phyloP scores from a whole-genome alignment of 2,888 invertebrate genomes.

The Dasysyrphus albostriatus region DNA sequence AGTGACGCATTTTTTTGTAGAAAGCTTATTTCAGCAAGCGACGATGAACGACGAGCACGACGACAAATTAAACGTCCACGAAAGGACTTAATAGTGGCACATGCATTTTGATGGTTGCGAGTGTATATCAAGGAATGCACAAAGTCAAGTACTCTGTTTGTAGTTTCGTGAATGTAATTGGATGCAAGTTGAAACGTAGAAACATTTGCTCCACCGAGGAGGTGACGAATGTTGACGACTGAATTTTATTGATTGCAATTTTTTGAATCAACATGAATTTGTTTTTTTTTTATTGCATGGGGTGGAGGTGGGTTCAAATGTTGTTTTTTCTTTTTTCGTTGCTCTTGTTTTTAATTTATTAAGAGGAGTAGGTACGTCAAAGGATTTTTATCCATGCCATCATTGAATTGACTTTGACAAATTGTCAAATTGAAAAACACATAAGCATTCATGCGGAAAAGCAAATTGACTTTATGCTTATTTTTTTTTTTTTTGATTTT shows the following conservation, averaged over 20 bases:
- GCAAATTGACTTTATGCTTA: conserved; percentile 3
- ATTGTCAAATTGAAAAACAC: conserved; percentile 26
- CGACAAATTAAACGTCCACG: background rate
- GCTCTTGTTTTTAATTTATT: background rate
- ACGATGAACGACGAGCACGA: background rate
- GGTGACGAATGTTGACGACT: conserved; percentile 14
- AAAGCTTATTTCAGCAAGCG: background rate
- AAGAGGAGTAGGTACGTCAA: background rate
- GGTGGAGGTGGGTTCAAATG: background rate
- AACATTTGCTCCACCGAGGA: background rate
- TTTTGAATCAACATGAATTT: conserved; percentile 12
- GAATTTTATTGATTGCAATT: conserved; percentile 20
- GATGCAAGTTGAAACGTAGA: background rate
- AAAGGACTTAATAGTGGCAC: conserved; percentile 10
- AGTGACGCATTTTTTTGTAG: conserved; percentile 21
- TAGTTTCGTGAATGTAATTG: conserved; percentile 9
- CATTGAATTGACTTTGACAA: conserved; percentile 14
- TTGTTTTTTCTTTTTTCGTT: background rate
- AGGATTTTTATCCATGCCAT: conserved; percentile 1
- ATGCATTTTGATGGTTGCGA: background rate
- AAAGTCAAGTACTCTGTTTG: background rate
- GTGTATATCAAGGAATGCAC: background rate
- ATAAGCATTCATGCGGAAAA: conserved; percentile 1
- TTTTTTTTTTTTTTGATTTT: background rate
- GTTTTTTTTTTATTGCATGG: conserved; percentile 12